Evolutionary conservation across 1,140 invertebrate genomes (phyloP), one percentile per base, ranked within the genome.

Genomic region (Sarcophaga peregrina): DNA sequence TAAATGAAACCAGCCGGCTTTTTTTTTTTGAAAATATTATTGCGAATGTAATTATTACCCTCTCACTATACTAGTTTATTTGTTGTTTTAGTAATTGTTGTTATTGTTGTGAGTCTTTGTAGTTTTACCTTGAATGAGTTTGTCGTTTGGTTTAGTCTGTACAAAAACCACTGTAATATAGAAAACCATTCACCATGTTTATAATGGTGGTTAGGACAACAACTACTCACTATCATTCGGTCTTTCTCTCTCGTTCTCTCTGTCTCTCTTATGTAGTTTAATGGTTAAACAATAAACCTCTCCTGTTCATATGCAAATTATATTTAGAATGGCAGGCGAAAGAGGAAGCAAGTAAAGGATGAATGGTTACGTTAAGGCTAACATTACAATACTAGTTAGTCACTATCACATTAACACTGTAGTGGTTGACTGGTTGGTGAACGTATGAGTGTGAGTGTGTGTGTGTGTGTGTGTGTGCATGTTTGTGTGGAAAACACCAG

Each of bases 101-200:
- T 58, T 58, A 5, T 58, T 11, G 54, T 58, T 58, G 54, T 58
- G 0, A 68, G 20, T n/a, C 17, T 52, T 37, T 68, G n/a, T 37
- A 68, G 62, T 58, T 13, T 68, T 68, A 68, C 62, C 62, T 68
- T 68, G 62, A 68, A 68, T 68, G 54, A n/a, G 5, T 37, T 37
- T 37, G 25, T 37, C 25, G 62, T 17, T 20, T 17, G 20, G 54
- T 68, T 20, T 7, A 17, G n/a, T 20, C 62, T n/a, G 13, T n/a
- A 15, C 7, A 10, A 76, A 76, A 76, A 76, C 74, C 74, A 76
- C 74, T 76, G 74, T 47, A 76, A 76, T 76, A 76, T 76, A 76
- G 13, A 76, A 76, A 76, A 76, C 74, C 74, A 76, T 20, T n/a
- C 74, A 46, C 45, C 74, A 76, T 76, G 74, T 76, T 76, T 76